A percentile compares a stretch with the other conserved stretches of the same genome.
phyloP scores from a whole-genome alignment of 2,888 invertebrate genomes.

The Nephrotoma guestfalica region DNA sequence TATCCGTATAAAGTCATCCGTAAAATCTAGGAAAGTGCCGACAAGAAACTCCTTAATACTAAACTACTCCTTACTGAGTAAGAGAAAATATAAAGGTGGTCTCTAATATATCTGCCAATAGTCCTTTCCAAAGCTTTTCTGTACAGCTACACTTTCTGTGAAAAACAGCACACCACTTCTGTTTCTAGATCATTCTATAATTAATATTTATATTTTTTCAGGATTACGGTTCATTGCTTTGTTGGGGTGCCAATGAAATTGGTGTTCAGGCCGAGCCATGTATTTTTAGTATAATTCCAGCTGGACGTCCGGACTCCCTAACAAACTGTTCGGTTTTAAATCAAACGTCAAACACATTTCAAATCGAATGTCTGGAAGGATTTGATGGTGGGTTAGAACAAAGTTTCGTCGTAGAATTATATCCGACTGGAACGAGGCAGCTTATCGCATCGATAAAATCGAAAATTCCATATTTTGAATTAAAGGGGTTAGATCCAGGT shows the following conservation, averaged over 20 bases:
- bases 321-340: conserved; percentile 59
- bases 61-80: too few relatives aligned
- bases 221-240: conserved; percentile 60
- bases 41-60: too few relatives aligned
- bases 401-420: conserved; percentile 58
- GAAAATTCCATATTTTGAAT: conserved; percentile 45
- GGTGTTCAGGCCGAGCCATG: conserved; percentile 59
- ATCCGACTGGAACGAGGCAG: conserved; percentile 34
- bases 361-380: conserved; percentile 58
- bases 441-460: conserved; percentile 31
- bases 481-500: conserved; percentile 50
- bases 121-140: too few relatives aligned
- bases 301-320: conserved; percentile 59
- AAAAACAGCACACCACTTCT: too few relatives aligned
- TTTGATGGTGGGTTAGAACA: conserved; percentile 64
- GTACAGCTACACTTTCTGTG: too few relatives aligned
- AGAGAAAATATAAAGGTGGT: too few relatives aligned
- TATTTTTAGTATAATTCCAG: conserved; percentile 56
- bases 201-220: conserved; percentile 11
- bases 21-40: too few relatives aligned
- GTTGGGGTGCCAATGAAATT: conserved; percentile 59
- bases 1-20: too few relatives aligned
- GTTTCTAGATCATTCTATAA: background rate
- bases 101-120: too few relatives aligned
- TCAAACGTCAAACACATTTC: conserved; percentile 55